phyloP scores from a whole-genome alignment of 2,113 vertebrate species.

The Helogale parvula region DNA sequence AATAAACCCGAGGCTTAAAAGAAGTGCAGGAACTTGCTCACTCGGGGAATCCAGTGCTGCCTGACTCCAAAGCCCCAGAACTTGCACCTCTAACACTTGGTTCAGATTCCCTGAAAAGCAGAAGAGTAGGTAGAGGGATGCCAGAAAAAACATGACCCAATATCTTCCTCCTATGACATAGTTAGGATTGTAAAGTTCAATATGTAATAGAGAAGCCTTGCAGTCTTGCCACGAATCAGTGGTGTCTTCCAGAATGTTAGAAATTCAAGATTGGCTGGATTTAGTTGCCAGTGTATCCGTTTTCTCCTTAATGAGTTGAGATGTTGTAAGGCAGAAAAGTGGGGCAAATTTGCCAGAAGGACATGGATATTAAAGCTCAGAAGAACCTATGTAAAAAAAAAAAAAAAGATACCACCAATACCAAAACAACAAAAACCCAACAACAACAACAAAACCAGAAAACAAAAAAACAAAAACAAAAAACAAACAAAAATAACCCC shows the following conservation, averaged over 20 bases:
- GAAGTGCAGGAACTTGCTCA: neutral
- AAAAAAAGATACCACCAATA: neutral
- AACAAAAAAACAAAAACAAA: neutral
- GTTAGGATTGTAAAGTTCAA: neutral
- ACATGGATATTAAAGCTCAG: neutral
- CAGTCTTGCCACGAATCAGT: neutral
- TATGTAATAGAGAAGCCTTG: too few relatives aligned
- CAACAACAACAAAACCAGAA: neutral
- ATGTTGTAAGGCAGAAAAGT: neutral
- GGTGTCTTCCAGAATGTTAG: neutral
- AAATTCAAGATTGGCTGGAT: neutral
- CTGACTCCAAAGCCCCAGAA: neutral
- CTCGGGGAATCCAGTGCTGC: neutral
- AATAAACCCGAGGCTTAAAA: neutral
- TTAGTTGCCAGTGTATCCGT: neutral
- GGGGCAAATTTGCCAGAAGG: neutral
- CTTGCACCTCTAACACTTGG: fast-evolving
- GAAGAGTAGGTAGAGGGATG: neutral
- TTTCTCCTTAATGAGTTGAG: neutral
- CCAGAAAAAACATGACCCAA: neutral
- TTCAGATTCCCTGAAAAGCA: neutral
- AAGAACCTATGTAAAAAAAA: neutral
- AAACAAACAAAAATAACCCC: neutral
- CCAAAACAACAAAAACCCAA: neutral
- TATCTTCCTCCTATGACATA: neutral